A percentile compares a stretch with the other conserved stretches of the same genome.
phyloP scores from a whole-genome alignment of 2,113 vertebrate species.

The Phyllostomus hastatus region DNA sequence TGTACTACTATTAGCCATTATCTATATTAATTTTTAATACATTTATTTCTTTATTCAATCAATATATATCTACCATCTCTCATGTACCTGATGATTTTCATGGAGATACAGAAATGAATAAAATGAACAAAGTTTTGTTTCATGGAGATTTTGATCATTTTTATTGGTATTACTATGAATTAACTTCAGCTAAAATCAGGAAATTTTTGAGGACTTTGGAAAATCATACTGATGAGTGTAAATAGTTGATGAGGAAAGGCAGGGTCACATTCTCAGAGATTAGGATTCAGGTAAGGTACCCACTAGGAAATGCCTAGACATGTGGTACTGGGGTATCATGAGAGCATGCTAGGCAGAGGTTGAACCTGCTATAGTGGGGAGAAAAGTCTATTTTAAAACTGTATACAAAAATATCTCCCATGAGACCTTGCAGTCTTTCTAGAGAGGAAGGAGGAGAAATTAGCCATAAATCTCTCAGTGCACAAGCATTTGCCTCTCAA shows the following conservation, averaged over 20 bases:
- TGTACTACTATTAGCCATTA: background rate
- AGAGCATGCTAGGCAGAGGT: background rate
- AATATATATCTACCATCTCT: background rate
- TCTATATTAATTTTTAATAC: background rate
- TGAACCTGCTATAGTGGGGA: background rate
- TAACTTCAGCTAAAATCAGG: background rate
- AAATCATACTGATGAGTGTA: background rate
- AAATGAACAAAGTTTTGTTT: background rate
- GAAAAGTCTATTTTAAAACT: background rate
- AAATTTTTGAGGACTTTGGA: background rate
- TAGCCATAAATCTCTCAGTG: background rate
- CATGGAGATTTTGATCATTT: background rate
- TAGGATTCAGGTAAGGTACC: background rate
- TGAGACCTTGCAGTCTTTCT: background rate
- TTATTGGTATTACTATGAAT: background rate
- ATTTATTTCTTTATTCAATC: background rate
- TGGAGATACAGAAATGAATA: background rate
- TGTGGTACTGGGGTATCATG: background rate
- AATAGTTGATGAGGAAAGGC: background rate
- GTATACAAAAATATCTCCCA: no score
- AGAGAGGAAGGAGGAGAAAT: background rate
- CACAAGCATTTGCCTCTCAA: background rate
- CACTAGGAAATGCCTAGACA: background rate
- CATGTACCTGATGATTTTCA: background rate
- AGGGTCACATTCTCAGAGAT: background rate